Percentiles rank a stretch among this genome's conserved stretches.
These are phyloP conservation scores for Hippocampus abdominalis DNA, from an alignment of 2,113 vertebrate species.

Conservation along the genomic window DNA sequence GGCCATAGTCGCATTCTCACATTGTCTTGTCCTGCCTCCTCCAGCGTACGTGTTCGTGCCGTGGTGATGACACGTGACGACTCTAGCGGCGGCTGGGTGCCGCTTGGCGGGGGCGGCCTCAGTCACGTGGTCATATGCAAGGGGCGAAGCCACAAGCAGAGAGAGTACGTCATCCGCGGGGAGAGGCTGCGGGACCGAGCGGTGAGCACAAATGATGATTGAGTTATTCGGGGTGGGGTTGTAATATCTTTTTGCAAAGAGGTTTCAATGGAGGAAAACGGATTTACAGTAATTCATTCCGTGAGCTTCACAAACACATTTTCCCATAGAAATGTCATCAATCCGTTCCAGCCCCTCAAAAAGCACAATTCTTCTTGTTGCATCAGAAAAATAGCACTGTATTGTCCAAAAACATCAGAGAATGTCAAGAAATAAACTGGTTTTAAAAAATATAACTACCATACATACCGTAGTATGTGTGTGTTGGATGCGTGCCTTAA, in stretches of 20 bases:
- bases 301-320: neutral
- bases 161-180: constrained; percentile 85
- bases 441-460: no score
- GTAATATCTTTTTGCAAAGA: neutral
- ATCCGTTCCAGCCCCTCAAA: no score
- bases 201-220: constrained; percentile 71
- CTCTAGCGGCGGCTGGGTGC: constrained; percentile 92
- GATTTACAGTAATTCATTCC: neutral
- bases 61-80: constrained; percentile 95
- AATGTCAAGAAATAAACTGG: neutral
- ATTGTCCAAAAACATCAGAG: neutral
- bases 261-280: neutral
- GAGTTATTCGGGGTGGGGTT: neutral
- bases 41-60: constrained; percentile 86
- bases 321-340: no score
- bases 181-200: constrained; percentile 88
- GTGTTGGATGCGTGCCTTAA: no score
- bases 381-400: neutral
- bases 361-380: no score
- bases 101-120: constrained; percentile 86
- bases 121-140: constrained; percentile 88
- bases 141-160: constrained; percentile 78
- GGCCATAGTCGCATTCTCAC: neutral
- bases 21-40: constrained; percentile 23
- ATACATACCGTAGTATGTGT: no score